Evolutionary conservation across 2,888 invertebrate species (phyloP).

Genomic region (Cynaeus angustus): DNA sequence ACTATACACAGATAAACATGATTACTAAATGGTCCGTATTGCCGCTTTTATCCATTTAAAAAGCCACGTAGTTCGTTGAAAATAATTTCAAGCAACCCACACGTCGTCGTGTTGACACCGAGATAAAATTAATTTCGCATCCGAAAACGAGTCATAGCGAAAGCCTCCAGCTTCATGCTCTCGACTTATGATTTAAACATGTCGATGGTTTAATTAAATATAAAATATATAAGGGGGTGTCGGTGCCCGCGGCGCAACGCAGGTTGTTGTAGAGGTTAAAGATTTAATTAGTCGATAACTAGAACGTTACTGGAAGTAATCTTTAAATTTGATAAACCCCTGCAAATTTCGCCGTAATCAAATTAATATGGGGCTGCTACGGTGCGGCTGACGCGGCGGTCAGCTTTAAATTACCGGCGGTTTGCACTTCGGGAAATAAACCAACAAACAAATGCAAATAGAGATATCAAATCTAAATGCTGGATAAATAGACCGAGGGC

Average conservation of each 20-base stretch:
- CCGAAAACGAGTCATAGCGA: slow-evolving; percentile 41
- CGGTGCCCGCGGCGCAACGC: slow-evolving; percentile 21
- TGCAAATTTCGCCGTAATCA: slow-evolving; percentile 33
- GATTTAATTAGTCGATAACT: slow-evolving; percentile 45
- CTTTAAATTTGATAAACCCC: slow-evolving; percentile 40
- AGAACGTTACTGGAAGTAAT: slow-evolving; percentile 34
- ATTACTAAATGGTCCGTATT: slow-evolving; percentile 29
- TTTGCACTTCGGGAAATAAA: slow-evolving; percentile 29
- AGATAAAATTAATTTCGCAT: slow-evolving; percentile 44
- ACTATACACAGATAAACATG: slow-evolving; percentile 42
- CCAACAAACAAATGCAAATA: slow-evolving; percentile 40
- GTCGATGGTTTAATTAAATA: slow-evolving; percentile 48
- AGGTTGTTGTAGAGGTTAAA: slow-evolving; percentile 34
- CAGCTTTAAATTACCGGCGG: slow-evolving; percentile 41
- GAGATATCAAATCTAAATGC: slow-evolving; percentile 35
- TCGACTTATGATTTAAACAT: slow-evolving; percentile 43
- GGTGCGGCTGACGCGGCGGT: slow-evolving; percentile 37
- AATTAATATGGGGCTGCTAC: slow-evolving; percentile 29
- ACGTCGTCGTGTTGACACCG: slow-evolving; percentile 32
- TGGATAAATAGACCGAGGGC: slow-evolving; percentile 32
- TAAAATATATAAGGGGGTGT: slow-evolving; percentile 39
- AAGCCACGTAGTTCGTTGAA: too few relatives aligned
- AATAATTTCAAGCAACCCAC: slow-evolving; percentile 25
- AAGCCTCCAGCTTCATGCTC: slow-evolving; percentile 38
- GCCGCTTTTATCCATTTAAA: too few relatives aligned